phyloP scores from a whole-genome alignment of 2,113 vertebrate genomes.

The Notarius quadriscutis region DNA sequence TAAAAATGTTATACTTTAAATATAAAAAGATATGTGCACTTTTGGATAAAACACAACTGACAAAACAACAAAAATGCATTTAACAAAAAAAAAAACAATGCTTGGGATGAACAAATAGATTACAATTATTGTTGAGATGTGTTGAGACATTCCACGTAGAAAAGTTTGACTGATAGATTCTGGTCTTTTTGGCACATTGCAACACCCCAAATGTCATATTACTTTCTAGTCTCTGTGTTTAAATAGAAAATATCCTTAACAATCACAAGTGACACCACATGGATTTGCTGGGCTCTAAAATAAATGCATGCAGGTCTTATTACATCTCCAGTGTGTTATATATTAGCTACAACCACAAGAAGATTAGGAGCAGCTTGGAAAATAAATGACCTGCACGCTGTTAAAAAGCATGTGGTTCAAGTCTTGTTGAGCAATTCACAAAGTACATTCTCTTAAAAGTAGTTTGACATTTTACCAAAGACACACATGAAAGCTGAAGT shows the following conservation, averaged over 20 bases:
- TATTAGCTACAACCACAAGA: conserved; percentile 54
- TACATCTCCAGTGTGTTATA: conserved; percentile 52
- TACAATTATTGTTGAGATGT: conserved; percentile 32
- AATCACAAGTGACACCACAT: conserved; percentile 47
- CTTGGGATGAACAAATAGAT: conserved; percentile 49
- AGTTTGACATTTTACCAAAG: conserved; percentile 56
- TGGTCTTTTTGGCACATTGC: conserved; percentile 60
- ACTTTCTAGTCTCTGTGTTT: conserved; percentile 38
- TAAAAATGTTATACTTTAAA: conserved; percentile 91
- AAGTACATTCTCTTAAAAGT: conserved; percentile 76
- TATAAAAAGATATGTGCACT: conserved; percentile 89
- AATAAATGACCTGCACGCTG: conserved; percentile 73
- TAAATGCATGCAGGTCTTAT: conserved; percentile 43
- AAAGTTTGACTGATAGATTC: conserved; percentile 55
- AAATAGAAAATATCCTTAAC: conserved; percentile 51
- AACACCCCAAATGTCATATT: conserved; percentile 56
- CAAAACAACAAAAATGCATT: conserved; percentile 62
- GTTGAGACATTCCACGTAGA: conserved; percentile 44
- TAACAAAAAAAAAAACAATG: conserved; percentile 50
- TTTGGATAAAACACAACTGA: conserved; percentile 61
- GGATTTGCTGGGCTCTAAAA: conserved; percentile 16
- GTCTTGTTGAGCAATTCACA: conserved; percentile 73
- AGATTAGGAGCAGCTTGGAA: conserved; percentile 67
- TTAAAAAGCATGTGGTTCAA: conserved; percentile 68
- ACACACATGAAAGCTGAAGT: conserved; percentile 31